Base-by-base conservation (phyloP, 64 coral and sea anemone genomes). In the Trachythela sp. region DNA sequence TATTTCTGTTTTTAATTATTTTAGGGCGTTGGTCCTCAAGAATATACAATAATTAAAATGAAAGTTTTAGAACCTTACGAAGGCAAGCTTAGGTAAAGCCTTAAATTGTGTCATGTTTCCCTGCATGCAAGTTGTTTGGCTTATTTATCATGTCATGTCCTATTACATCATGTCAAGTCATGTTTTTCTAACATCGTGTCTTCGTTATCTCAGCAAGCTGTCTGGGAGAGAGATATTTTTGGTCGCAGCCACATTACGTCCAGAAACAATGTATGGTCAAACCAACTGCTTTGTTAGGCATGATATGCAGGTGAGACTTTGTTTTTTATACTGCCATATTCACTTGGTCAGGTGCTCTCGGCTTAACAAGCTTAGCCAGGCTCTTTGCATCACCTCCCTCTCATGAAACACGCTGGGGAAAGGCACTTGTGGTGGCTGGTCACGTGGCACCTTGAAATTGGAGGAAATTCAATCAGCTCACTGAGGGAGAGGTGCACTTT, bases 251-350 rank as follows among this genome's bases (percentile, higher is more conserved):
- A 99, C 96, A 48, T 54, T 99, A 36, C 92, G 96, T 86, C 96
- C 96, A 37, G 96, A 99, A 86, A 99, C 96, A 13, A 99, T 99
- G 96, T 99, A 99, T 87, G 96, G 96, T 40, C 96, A 99, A 30
- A 99, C 96, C 39, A 99, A 99, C 72, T 99, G 96, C 36, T 99
- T 94, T 94, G 89, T 99, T 91, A 87, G 94, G 75, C 96, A 93
- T 43, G 93, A 99, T 48, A 99, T 99, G 84, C 92, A 93, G 96
- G 96, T 99, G 86, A 26, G 30, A 17, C 30, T 37, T 2, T 80
- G 0, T 37, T 72, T 14, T n/a, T n/a, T n/a, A n/a, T n/a, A 14
- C 9, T 72, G 68, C 49, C 1, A 20, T 2, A 52, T 1, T 52
- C 49, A 52, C 15, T 9, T 49, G 48, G 48, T 49, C 8, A 49